Evolutionary conservation across 2,888 invertebrate species (phyloP).

Genomic region (Lacanobia oleracea): DNA sequence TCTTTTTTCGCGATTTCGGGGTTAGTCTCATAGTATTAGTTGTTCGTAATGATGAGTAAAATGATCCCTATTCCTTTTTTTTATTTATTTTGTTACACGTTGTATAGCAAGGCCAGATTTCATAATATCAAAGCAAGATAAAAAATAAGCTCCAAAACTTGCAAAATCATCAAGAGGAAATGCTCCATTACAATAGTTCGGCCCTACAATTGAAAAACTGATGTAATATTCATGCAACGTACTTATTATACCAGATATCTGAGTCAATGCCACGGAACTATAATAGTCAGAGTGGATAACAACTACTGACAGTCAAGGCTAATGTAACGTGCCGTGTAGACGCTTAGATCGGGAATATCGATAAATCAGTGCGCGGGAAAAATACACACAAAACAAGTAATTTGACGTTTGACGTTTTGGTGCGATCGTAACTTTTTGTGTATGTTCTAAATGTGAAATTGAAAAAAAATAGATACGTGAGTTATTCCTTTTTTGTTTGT

Average conservation of each 20-base stretch:
- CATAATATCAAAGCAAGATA: background rate
- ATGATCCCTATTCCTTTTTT: no score
- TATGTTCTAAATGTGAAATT: conserved; percentile 1
- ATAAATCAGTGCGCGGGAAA: no score
- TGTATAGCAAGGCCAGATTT: no score
- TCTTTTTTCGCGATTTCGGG: no score
- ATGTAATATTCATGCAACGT: background rate
- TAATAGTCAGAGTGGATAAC: conserved; percentile 8
- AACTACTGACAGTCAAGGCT: conserved; percentile 17
- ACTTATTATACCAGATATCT: no score
- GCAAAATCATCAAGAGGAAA: background rate
- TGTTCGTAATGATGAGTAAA: no score
- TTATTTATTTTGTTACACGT: no score
- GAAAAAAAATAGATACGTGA: conserved; percentile 2
- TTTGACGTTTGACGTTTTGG: conserved; percentile 3
- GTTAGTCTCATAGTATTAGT: no score
- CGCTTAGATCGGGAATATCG: background rate
- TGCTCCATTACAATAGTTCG: background rate
- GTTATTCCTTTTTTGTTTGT: background rate
- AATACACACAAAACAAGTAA: background rate
- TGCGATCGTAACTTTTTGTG: conserved; percentile 6
- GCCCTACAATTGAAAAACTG: background rate
- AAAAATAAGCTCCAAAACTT: background rate
- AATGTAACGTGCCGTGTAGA: background rate
- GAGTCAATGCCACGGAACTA: conserved; percentile 1